A percentile compares a stretch with the other conserved stretches of the same genome.
phyloP scores from a whole-genome alignment of 2,797 vertebrate species.

The Rhinella marina region DNA sequence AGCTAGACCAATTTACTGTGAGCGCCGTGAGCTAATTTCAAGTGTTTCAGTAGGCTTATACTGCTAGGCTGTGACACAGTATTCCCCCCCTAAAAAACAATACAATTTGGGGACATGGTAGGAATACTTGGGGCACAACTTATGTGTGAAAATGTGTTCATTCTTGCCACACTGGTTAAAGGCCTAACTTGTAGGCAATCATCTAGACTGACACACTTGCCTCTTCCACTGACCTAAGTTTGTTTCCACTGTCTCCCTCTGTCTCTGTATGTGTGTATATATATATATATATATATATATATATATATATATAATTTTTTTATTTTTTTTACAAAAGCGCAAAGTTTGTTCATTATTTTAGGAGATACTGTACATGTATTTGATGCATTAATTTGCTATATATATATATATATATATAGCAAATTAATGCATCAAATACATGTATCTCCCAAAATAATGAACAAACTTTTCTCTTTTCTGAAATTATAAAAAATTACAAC shows the following conservation, averaged over 20 bases:
- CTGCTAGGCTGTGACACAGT: background rate
- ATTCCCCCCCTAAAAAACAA: background rate
- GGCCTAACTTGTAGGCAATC: background rate
- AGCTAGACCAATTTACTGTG: background rate
- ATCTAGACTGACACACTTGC: background rate
- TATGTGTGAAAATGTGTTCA: background rate
- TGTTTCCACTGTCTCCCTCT: background rate
- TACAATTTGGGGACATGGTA: background rate
- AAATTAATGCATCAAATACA: background rate
- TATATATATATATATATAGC: background rate
- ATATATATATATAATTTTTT: background rate
- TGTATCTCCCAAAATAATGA: background rate
- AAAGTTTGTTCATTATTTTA: no score
- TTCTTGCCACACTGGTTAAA: background rate
- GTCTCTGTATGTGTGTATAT: background rate
- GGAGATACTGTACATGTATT: no score
- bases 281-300: background rate
- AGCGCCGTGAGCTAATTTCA: background rate
- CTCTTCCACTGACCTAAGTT: background rate
- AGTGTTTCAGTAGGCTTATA: background rate
- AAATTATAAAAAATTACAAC: background rate
- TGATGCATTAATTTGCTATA: no score
- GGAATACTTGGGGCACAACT: background rate
- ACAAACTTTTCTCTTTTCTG: background rate
- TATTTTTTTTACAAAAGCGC: no score